phyloP scores from a whole-genome alignment of 2,113 vertebrate species.

The Eulacestoma nigropectus region DNA sequence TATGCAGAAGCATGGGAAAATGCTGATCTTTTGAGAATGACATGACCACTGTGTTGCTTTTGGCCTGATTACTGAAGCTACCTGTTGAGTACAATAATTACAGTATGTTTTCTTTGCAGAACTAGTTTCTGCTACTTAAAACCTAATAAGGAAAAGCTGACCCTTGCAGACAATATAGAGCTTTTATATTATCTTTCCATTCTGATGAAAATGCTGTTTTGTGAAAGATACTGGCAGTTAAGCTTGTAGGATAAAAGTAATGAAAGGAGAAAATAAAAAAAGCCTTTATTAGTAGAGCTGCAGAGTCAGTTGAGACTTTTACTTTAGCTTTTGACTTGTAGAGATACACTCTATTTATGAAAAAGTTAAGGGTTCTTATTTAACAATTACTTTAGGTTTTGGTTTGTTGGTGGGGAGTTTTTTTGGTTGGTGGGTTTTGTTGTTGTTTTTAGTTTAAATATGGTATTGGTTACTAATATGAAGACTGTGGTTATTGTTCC shows the following conservation, averaged over 20 bases:
- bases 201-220: slow-evolving; percentile 56
- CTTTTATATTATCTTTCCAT: slow-evolving; percentile 43
- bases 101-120: slow-evolving; percentile 63
- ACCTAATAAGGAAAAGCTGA: slow-evolving; percentile 72
- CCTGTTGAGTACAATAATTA: slow-evolving; percentile 69
- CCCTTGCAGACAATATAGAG: slow-evolving; percentile 65
- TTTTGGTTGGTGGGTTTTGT: background rate
- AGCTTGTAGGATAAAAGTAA: slow-evolving; percentile 51
- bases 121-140: slow-evolving; percentile 68
- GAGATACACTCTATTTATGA: background rate
- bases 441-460: background rate
- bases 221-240: slow-evolving; percentile 47
- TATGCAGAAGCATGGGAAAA: slow-evolving; percentile 71
- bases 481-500: background rate
- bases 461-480: background rate
- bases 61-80: slow-evolving; percentile 68
- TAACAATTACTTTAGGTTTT: background rate
- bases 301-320: slow-evolving; percentile 20
- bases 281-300: background rate
- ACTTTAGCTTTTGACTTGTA: slow-evolving; percentile 34
- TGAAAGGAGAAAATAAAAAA: slow-evolving; percentile 13
- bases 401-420: background rate
- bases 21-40: slow-evolving; percentile 69
- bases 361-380: background rate
- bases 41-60: slow-evolving; percentile 65